Conservation (phyloP, 2,888 invertebrate genomes). For the Dysmachus trigonus region DNA sequence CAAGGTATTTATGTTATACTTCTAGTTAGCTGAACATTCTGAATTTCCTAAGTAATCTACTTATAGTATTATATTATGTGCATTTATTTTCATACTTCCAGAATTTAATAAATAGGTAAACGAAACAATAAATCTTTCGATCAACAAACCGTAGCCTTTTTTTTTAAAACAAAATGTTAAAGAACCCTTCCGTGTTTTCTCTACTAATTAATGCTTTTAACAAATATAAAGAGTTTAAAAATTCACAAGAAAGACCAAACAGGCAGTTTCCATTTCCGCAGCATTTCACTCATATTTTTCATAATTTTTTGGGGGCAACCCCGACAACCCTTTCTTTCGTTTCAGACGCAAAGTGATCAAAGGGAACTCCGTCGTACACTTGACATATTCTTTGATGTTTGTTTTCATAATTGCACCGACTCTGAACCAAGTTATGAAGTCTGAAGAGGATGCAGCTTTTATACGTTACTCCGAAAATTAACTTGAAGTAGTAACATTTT, state of each 20-base stretch:
- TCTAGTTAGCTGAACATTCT: too few species aligned
- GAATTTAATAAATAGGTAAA: neutral
- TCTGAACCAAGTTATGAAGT: neutral
- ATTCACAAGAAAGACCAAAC: neutral
- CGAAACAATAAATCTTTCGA: neutral
- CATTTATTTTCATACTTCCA: neutral
- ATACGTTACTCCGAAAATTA: neutral
- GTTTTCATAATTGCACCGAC: neutral
- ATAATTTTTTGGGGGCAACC: neutral
- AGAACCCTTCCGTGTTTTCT: neutral
- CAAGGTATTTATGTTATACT: too few species aligned
- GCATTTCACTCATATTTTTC: neutral
- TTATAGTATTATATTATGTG: too few species aligned
- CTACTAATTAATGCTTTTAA: neutral
- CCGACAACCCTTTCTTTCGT: neutral
- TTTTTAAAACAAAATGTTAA: neutral
- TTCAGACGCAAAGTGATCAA: neutral
- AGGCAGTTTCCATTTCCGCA: neutral
- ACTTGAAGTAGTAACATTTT: neutral
- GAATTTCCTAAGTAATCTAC: too few species aligned
- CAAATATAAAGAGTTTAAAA: neutral
- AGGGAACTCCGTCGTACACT: neutral
- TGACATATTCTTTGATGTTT: neutral
- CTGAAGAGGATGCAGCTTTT: neutral
- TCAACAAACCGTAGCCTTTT: neutral